Evolutionary conservation across 2,888 invertebrate species (phyloP).

Genomic region (Zaprionus obscuricornis): DNA sequence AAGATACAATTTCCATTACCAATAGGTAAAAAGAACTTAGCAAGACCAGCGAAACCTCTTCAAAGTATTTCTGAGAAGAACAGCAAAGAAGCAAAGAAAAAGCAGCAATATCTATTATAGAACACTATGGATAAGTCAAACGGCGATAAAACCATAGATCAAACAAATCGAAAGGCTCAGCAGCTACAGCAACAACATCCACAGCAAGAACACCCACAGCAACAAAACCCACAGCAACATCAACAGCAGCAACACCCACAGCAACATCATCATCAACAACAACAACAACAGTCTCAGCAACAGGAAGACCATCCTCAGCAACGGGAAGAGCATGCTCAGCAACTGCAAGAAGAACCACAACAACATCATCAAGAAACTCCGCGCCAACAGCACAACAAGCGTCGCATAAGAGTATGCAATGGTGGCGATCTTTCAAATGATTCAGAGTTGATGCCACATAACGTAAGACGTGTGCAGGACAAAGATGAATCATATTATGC

Average conservation of each 20-base stretch:
- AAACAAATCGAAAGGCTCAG: constrained; percentile 15
- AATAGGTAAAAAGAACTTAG: too few relatives aligned
- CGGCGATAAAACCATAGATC: constrained; percentile 34
- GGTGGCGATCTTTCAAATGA: background rate
- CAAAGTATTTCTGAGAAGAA: background rate
- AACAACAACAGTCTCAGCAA: background rate
- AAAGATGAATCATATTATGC: background rate
- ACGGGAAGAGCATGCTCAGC: constrained; percentile 16
- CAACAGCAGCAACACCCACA: constrained; percentile 34
- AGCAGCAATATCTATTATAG: too few relatives aligned
- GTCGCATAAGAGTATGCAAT: constrained; percentile 3
- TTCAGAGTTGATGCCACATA: background rate
- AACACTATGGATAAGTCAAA: constrained; percentile 39
- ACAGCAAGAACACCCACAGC: background rate
- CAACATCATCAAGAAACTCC: background rate
- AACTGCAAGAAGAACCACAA: background rate
- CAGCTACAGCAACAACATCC: constrained; percentile 2
- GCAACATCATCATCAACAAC: constrained; percentile 8
- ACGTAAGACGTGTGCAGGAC: background rate
- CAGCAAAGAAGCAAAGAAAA: background rate
- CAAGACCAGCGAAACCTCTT: background rate
- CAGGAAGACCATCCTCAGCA: background rate
- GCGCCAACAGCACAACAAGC: constrained; percentile 30
- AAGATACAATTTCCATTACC: background rate
- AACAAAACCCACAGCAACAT: background rate